phyloP scores from a whole-genome alignment of 1,140 invertebrate genomes.

The Catajapyx aquilonaris region DNA sequence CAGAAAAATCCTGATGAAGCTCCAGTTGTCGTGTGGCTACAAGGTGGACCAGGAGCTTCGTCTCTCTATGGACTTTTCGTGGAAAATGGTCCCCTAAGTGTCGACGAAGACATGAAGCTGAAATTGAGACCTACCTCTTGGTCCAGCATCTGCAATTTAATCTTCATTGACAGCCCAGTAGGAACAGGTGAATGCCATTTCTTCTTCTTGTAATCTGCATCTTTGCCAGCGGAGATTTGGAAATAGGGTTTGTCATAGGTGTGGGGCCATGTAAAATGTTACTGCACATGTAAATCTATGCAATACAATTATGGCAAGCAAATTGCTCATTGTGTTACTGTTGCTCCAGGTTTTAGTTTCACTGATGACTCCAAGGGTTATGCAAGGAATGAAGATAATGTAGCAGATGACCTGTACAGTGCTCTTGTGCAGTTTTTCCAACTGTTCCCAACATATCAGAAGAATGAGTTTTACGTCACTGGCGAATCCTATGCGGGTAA shows the following conservation, averaged over 20 bases:
- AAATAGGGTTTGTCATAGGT: no score
- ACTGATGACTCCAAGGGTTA: conserved; percentile 38
- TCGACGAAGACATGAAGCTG: conserved; percentile 33
- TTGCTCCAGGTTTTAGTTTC: conserved; percentile 39
- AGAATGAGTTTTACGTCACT: conserved; percentile 49
- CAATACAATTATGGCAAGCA: no score
- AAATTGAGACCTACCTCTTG: conserved; percentile 44
- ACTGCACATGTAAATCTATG: no score
- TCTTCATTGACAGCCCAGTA: conserved; percentile 76
- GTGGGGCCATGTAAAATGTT: no score
- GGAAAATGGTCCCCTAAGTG: conserved; percentile 55
- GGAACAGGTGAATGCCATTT: conserved; percentile 29
- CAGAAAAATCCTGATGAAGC: conserved; percentile 20
- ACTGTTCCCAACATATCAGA: conserved; percentile 40
- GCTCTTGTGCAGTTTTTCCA: conserved; percentile 48
- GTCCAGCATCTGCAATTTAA: conserved; percentile 45
- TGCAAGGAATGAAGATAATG: conserved; percentile 36
- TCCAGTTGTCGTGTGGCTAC: conserved; percentile 64
- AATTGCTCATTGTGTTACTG: neutral
- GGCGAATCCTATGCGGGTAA: conserved; percentile 73
- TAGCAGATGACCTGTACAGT: conserved; percentile 40
- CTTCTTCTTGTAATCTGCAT: no score
- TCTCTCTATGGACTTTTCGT: conserved; percentile 60
- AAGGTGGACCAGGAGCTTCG: conserved; percentile 52
- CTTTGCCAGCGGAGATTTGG: no score